Percentiles rank a stretch among this genome's conserved stretches.
phyloP scores from a whole-genome alignment of 2,797 vertebrate genomes.

The Enteromius anoplus region DNA sequence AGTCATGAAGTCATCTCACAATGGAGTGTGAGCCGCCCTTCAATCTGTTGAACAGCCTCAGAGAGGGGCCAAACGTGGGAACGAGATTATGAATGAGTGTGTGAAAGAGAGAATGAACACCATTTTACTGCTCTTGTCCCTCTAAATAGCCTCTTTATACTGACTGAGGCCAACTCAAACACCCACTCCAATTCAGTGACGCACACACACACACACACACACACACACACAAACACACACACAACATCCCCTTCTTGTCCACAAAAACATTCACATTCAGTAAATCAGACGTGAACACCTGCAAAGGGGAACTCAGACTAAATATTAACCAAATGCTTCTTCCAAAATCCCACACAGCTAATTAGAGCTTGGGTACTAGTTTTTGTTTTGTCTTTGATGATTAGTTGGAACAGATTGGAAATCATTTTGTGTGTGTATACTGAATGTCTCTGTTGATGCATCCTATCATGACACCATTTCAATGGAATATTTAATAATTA shows the following conservation, averaged over 20 bases:
- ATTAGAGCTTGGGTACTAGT: not conserved
- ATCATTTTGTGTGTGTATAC: constrained; percentile 12
- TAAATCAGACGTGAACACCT: constrained; percentile 17
- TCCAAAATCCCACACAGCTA: constrained; percentile 19
- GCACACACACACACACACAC: not conserved
- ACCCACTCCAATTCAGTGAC: constrained; percentile 57
- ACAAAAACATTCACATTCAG: constrained; percentile 33
- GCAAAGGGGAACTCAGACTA: constrained; percentile 11
- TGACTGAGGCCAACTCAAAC: constrained; percentile 55
- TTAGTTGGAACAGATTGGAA: not conserved
- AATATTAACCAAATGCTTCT: constrained; percentile 19
- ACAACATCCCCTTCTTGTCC: constrained; percentile 26
- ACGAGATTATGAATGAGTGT: constrained; percentile 58
- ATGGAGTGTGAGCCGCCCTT: constrained; percentile 55
- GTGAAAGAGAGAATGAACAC: constrained; percentile 78
- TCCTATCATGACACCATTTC: not conserved
- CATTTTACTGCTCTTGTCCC: constrained; percentile 81
- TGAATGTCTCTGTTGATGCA: not conserved
- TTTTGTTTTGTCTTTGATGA: constrained; percentile 3
- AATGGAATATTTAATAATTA: not conserved
- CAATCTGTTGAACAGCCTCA: constrained; percentile 53
- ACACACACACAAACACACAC: constrained; percentile 26
- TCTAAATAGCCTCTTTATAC: constrained; percentile 68
- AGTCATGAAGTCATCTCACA: constrained; percentile 67
- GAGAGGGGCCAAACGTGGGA: constrained; percentile 57